Percentiles rank a stretch among this genome's conserved stretches.
These are phyloP conservation scores for Manis javanica DNA, from an alignment of 2,797 vertebrate genomes.

Conservation along the genomic window DNA sequence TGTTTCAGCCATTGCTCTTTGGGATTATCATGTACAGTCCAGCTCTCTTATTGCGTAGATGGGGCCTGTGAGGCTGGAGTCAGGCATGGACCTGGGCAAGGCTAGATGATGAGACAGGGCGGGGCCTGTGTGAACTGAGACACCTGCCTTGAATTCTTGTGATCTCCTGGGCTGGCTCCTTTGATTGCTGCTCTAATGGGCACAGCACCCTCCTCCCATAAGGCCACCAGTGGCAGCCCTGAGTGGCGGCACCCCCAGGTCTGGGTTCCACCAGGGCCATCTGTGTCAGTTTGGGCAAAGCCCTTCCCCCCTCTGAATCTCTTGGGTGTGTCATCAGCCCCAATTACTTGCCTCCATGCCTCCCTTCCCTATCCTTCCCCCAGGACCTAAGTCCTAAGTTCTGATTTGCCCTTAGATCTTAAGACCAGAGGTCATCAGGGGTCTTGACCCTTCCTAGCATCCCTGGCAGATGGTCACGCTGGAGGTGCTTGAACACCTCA, in stretches of 20 bases:
- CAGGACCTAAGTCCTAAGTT: not conserved
- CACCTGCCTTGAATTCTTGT: not conserved
- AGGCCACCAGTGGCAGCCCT: not conserved
- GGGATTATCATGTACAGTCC: not conserved
- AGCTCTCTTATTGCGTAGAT: not conserved
- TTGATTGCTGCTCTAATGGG: not conserved
- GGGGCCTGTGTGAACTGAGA: not conserved
- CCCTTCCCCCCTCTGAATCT: not conserved
- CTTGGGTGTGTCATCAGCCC: not conserved
- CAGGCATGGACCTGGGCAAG: not conserved
- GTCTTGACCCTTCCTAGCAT: not conserved
- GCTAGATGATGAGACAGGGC: not conserved
- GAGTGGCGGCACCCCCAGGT: not conserved
- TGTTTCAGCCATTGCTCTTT: not conserved
- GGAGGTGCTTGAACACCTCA: not conserved
- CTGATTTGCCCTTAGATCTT: not conserved
- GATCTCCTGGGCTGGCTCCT: not conserved
- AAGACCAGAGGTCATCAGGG: not conserved
- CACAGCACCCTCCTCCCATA: not conserved
- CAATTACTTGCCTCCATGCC: rapidly evolving
- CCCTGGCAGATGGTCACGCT: not conserved
- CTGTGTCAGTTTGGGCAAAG: not conserved
- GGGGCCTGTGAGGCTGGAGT: not conserved
- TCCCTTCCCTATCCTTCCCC: too few relatives aligned
- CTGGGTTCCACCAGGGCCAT: not conserved